phyloP scores from a whole-genome alignment of 2,888 invertebrate genomes.

The Didymodactylos carnosus region DNA sequence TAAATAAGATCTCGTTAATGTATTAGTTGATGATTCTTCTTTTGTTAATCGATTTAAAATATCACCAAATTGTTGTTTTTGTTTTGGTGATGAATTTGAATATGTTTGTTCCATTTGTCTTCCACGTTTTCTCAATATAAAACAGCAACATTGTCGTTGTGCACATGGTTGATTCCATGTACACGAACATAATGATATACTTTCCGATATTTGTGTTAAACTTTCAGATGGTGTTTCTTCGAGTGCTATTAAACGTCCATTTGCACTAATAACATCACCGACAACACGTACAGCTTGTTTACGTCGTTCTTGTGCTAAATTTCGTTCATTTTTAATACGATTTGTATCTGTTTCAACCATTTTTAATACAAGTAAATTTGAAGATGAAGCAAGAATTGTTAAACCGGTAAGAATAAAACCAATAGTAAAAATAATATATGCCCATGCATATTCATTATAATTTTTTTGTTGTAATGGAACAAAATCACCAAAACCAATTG shows the following conservation, averaged over 20 bases:
- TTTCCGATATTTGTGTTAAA: neutral
- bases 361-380: conserved; percentile 77
- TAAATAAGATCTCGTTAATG: no score
- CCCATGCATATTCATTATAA: conserved; percentile 73
- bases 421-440: conserved; percentile 83
- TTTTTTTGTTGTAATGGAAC: conserved; percentile 89
- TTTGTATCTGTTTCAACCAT: conserved; percentile 94
- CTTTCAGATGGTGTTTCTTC: neutral
- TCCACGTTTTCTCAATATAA: no score
- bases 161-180: no score
- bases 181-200: neutral
- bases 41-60: no score
- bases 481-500: conserved; percentile 75
- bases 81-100: no score
- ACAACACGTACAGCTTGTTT: conserved; percentile 81
- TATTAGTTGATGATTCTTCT: no score
- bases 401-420: conserved; percentile 92
- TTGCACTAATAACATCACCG: conserved; percentile 62
- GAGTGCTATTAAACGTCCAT: conserved; percentile 21
- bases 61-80: no score
- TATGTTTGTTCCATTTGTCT: no score
- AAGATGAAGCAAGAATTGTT: conserved; percentile 91
- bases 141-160: no score
- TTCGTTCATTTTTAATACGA: conserved; percentile 81
- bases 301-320: conserved; percentile 63